Evolutionary conservation across 2,113 vertebrate species (phyloP).

Genomic region (Sisor rabdophorus): DNA sequence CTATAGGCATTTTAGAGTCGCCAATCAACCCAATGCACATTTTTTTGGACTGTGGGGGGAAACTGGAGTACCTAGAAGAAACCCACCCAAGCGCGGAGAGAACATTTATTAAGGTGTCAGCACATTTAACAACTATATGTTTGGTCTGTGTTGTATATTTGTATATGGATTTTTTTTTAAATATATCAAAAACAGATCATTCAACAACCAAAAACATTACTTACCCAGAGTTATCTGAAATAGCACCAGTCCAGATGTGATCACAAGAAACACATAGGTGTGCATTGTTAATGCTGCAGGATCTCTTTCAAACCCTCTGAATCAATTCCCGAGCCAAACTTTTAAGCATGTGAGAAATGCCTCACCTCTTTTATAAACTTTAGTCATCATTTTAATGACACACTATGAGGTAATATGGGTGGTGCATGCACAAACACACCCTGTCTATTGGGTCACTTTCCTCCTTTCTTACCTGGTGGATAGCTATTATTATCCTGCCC

Average conservation of each 20-base stretch:
- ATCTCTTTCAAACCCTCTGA: neutral
- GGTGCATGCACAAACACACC: slow-evolving; percentile 38
- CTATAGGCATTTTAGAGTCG: too few species aligned
- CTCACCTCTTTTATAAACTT: slow-evolving; percentile 43
- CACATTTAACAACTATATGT: neutral
- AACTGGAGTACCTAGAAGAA: too few species aligned
- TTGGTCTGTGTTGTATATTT: neutral
- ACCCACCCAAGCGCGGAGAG: too few species aligned
- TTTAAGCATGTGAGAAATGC: neutral
- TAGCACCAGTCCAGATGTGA: slow-evolving; percentile 33
- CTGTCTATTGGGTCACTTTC: slow-evolving; percentile 7
- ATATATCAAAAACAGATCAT: too few species aligned
- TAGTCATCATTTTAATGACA: slow-evolving; percentile 35
- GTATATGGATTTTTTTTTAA: too few species aligned
- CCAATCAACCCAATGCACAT: too few species aligned
- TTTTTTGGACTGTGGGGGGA: too few species aligned
- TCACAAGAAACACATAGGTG: slow-evolving; percentile 21
- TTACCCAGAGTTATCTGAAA: slow-evolving; percentile 42
- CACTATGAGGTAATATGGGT: slow-evolving; percentile 35
- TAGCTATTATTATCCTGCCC: slow-evolving; percentile 10
- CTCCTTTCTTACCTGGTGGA: slow-evolving; percentile 25
- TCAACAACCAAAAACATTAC: neutral
- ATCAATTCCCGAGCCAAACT: neutral
- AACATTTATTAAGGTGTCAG: too few species aligned
- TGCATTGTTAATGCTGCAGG: slow-evolving; percentile 38